These are phyloP conservation scores for Cephalotes varians DNA, from an alignment of 2,888 invertebrate genomes.

Conservation along the genomic window DNA sequence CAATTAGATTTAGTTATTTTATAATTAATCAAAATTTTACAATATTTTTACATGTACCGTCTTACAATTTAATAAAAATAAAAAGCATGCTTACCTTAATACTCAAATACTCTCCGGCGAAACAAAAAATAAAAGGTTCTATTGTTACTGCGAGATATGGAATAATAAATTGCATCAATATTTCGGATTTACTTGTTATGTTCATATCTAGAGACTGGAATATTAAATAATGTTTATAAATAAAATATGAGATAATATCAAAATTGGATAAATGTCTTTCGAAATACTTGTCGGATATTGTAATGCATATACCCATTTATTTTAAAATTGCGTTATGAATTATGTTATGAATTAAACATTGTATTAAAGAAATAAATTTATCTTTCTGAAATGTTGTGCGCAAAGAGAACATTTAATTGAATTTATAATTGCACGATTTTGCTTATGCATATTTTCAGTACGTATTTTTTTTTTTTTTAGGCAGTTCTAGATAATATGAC, in stretches of 20 bases:
- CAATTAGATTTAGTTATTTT: not conserved
- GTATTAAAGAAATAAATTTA: not conserved
- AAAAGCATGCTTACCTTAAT: conserved; percentile 58
- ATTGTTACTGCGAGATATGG: conserved; percentile 53
- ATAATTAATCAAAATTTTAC: not conserved
- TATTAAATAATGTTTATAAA: not conserved
- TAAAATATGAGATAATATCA: not conserved
- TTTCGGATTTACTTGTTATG: not conserved
- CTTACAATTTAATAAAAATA: not conserved
- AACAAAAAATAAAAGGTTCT: conserved; percentile 68
- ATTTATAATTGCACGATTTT: not conserved
- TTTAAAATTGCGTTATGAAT: not conserved
- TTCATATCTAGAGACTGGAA: conserved; percentile 46
- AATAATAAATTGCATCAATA: conserved; percentile 43
- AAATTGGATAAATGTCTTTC: not conserved
- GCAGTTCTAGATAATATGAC: not conserved
- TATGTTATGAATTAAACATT: not conserved
- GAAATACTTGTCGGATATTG: not conserved
- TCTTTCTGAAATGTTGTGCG: not conserved
- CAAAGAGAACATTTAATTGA: not conserved
- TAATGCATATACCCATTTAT: not conserved
- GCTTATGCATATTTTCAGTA: not conserved
- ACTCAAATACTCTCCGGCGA: conserved; percentile 72
- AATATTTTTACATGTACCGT: not conserved
- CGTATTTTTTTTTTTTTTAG: conserved; percentile 1